Evolutionary conservation across 2,888 invertebrate species (phyloP), one percentile per base, ranked within the genome.

Genomic region (Gnatocerus cornutus): DNA sequence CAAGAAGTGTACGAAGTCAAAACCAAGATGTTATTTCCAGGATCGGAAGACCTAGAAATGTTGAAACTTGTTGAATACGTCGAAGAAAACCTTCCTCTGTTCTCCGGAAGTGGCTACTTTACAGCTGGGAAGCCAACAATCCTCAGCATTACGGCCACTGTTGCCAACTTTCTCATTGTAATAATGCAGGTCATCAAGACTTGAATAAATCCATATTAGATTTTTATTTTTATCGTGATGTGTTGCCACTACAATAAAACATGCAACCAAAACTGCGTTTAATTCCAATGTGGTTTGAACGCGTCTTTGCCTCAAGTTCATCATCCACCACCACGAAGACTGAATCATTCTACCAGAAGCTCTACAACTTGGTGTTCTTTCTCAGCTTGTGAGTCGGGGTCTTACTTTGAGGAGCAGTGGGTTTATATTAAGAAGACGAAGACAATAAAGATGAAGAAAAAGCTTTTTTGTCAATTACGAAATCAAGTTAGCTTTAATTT

Each of bases 341-440:
- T 3, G 48, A 48, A 48, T 16, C 48, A 8, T 1, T 16, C 9
- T 16, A 1, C 21, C 48, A 48, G n/a, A 52, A 52, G 29, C 3
- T 27, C 12, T 52, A 52, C 52, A 33, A 10, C 12, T n/a, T n/a
- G n/a, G 1, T 30, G 30, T 12, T 52, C n/a, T 8, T 52, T 4
- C 29, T 52, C 33, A 30, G 1, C 8, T n/a, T n/a, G 12, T 12
- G 6, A 9, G n/a, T n/a, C n/a, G n/a, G n/a, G n/a, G n/a, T n/a
- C n/a, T 52, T 6, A 10, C 30, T 3, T 52, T n/a, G n/a, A n/a
- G n/a, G n/a, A n/a, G 8, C 13, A 30, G 52, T 52, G 3, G 7
- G 5, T 1, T 33, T 4, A 52, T 52, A n/a, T 21, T n/a, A n/a
- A n/a, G n/a, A n/a, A n/a, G n/a, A n/a, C n/a, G n/a, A n/a, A n/a